Percentiles rank a stretch among this genome's conserved stretches.
Evolutionary conservation across 1,140 invertebrate genomes (phyloP).

Genomic region (Eumaeus atala): DNA sequence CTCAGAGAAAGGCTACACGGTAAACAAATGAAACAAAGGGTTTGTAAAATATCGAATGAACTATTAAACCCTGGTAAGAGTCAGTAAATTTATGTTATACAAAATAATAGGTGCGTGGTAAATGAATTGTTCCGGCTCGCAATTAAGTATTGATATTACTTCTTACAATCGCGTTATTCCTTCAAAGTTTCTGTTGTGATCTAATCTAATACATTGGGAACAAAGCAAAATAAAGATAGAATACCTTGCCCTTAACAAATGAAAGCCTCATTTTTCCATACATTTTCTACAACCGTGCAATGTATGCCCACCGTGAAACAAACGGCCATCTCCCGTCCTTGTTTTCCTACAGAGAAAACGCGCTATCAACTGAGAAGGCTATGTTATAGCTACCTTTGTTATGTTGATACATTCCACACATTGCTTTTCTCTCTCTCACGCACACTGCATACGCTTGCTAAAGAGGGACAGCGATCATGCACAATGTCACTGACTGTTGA

Average conservation of each 20-base stretch:
- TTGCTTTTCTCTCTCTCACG: slow-evolving; percentile 39
- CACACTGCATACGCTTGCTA: slow-evolving; percentile 15
- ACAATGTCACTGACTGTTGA: slow-evolving; percentile 62
- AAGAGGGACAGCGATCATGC: slow-evolving; percentile 35
- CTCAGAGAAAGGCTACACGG: too few species aligned
- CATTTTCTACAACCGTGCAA: slow-evolving; percentile 45
- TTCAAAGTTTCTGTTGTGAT: too few species aligned
- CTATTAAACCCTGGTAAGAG: too few species aligned
- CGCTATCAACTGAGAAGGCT: slow-evolving; percentile 33
- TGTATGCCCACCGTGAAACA: slow-evolving; percentile 42
- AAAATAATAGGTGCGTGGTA: too few species aligned
- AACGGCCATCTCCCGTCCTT: slow-evolving; percentile 38
- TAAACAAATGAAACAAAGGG: too few species aligned
- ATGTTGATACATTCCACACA: slow-evolving; percentile 53
- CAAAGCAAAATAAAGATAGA: background rate
- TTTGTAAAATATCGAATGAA: too few species aligned
- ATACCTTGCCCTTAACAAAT: slow-evolving; percentile 42
- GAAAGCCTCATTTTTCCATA: slow-evolving; percentile 58
- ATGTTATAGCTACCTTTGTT: slow-evolving; percentile 33
- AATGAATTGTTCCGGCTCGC: too few species aligned
- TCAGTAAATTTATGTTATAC: too few species aligned
- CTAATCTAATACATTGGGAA: too few species aligned
- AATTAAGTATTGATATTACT: too few species aligned
- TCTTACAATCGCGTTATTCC: too few species aligned
- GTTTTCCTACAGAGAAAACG: slow-evolving; percentile 28